Base-by-base conservation (phyloP, 1,140 invertebrate species). In the Aphaenogaster floridana region DNA sequence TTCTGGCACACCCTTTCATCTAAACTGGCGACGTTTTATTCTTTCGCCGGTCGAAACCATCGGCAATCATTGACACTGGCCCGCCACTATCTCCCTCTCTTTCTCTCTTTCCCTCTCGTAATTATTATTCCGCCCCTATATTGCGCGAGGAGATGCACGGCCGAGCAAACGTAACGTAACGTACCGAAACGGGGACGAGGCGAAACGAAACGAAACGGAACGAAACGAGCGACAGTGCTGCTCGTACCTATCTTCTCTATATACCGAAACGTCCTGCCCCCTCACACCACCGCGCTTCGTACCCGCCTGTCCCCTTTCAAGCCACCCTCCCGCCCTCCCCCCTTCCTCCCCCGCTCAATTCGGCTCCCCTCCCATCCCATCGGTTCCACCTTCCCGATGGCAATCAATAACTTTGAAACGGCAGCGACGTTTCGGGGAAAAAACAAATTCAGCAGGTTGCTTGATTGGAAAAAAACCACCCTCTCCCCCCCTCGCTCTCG, bases 391-490 rank as follows among this genome's bases (percentile, higher is more conserved):
- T 87, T 86, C 81, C 90, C 86, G 89, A 92, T 88, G 89, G 91
- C 94, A 95, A 95, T 95, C 95, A 94, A 95, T 95, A 95, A 95
- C 94, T 94, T 92, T 93, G 91, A 93, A 94, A 94, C 93, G 90
- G 93, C 92, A 95, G 91, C 92, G 94, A 94, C 92, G 94, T 94
- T 94, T 94, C 89, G 91, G 93, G 93, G 90, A 95, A 91, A 91
- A 91, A 94, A 95, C 94, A 95, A 95, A 95, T 95, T 95, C 94
- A 95, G 95, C 94, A 94, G 95, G 94, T 95, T 94, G 94, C 94
- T 95, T 95, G 94, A 95, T 95, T 95, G 95, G 94, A 95, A 95
- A 95, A 95, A 94, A 91, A 78, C 90, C 72, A 59, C 74, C 84
- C 89, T 79, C 9, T 69, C 52, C 52, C 28, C 42, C 9, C 78